These are phyloP conservation scores for Aleiodes alternator DNA, from an alignment of 2,888 invertebrate genomes.

Conservation along the genomic window DNA sequence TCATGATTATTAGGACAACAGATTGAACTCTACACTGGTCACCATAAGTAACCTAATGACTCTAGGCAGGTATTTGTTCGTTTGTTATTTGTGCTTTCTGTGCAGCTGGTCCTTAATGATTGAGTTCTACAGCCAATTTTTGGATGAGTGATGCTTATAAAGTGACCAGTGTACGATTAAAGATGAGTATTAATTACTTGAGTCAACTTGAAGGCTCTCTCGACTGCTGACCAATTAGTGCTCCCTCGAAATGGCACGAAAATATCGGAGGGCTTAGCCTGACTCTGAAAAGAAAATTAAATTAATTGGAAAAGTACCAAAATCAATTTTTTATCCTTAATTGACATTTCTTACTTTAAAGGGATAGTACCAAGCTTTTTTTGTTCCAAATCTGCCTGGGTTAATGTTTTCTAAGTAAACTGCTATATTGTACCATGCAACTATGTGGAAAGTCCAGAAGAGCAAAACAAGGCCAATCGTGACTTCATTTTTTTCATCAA, in stretches of 20 bases:
- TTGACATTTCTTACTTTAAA: conserved; percentile 45
- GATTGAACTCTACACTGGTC: not conserved
- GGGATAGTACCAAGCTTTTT: conserved; percentile 54
- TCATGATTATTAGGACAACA: not conserved
- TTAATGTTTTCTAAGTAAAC: conserved; percentile 55
- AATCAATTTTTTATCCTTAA: too few relatives aligned
- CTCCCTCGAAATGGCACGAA: conserved; percentile 46
- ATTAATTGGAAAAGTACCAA: not conserved
- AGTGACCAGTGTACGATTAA: too few relatives aligned
- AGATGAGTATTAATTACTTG: conserved; percentile 10
- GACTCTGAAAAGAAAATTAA: not conserved
- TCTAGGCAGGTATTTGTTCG: too few relatives aligned
- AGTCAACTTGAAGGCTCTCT: conserved; percentile 48
- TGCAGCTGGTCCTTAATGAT: too few relatives aligned
- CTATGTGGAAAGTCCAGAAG: conserved; percentile 52
- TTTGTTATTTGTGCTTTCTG: too few relatives aligned
- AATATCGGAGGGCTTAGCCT: conserved; percentile 11
- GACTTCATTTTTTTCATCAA: conserved; percentile 37
- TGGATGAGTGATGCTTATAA: too few relatives aligned
- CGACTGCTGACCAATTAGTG: conserved; percentile 59
- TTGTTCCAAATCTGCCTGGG: conserved; percentile 53
- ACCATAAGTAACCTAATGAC: too few relatives aligned
- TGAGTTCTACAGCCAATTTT: too few relatives aligned
- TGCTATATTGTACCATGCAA: conserved; percentile 52
- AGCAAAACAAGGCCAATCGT: conserved; percentile 46